Evolutionary conservation across 2,797 vertebrate species (phyloP).

Genomic region (Melanotaenia nigrans): DNA sequence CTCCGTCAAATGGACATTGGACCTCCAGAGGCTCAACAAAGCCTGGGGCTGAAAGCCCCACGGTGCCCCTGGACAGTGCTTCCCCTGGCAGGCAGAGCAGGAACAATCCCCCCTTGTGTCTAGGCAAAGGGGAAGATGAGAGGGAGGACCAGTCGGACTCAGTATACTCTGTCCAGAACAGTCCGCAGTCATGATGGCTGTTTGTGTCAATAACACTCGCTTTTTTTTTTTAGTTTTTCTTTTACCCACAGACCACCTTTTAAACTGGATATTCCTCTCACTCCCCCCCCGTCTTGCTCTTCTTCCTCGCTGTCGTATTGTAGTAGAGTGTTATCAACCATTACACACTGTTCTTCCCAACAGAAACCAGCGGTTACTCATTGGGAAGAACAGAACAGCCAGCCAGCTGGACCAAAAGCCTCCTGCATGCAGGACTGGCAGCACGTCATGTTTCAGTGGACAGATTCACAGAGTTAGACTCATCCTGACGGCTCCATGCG

Average conservation of each 20-base stretch:
- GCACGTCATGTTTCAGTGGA: background rate
- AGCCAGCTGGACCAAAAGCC: constrained; percentile 56
- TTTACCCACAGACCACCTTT: constrained; percentile 55
- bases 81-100: constrained; percentile 76
- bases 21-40: constrained; percentile 86
- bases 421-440: constrained; percentile 22
- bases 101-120: constrained; percentile 74
- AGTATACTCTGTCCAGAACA: constrained; percentile 95
- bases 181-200: constrained; percentile 87
- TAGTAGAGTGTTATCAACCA: constrained; percentile 43
- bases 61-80: constrained; percentile 78
- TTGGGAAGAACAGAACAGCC: background rate
- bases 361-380: constrained; percentile 14
- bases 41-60: constrained; percentile 56
- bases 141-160: constrained; percentile 88
- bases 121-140: constrained; percentile 60
- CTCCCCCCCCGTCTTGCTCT: constrained; percentile 13
- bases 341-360: constrained; percentile 5
- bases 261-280: constrained; percentile 75
- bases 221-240: constrained; percentile 68
- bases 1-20: constrained; percentile 88
- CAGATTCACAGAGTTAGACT: background rate
- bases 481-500: constrained; percentile 4
- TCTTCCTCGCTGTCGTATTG: constrained; percentile 52
- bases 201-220: constrained; percentile 57